phyloP scores from a whole-genome alignment of 2,113 vertebrate genomes.

The Microtus richardsoni region DNA sequence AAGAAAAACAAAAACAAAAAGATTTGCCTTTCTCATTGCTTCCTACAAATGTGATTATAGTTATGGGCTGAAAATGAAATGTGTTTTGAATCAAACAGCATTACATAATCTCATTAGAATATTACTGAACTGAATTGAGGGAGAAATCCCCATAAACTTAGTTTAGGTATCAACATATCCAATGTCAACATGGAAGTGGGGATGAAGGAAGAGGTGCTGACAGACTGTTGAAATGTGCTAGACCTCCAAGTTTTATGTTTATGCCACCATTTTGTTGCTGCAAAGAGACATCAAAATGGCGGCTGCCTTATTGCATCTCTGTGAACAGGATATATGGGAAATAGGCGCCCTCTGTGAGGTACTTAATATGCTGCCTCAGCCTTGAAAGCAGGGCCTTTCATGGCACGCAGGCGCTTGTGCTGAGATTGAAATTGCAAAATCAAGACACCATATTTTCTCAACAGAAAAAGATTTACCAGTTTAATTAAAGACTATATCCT shows the following conservation, averaged over 20 bases:
- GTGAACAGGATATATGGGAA: constrained; percentile 62
- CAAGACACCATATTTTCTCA: constrained; percentile 68
- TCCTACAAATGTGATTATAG: constrained; percentile 19
- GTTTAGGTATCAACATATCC: constrained; percentile 75
- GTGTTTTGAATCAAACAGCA: constrained; percentile 42
- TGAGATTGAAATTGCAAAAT: constrained; percentile 66
- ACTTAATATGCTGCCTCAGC: not conserved
- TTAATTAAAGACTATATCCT: constrained; percentile 66
- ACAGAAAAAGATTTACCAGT: constrained; percentile 78
- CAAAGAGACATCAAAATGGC: constrained; percentile 83
- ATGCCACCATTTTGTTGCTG: constrained; percentile 82
- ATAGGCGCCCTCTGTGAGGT: constrained; percentile 29
- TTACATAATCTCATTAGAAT: constrained; percentile 3
- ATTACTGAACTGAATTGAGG: not conserved
- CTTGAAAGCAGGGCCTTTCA: constrained; percentile 33
- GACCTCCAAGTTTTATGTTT: constrained; percentile 83
- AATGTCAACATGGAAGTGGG: constrained; percentile 80
- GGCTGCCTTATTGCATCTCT: constrained; percentile 40
- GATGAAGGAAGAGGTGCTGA: constrained; percentile 82
- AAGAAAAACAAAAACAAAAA: not conserved
- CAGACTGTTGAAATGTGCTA: constrained; percentile 75
- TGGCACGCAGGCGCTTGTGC: not conserved
- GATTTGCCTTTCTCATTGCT: constrained; percentile 52
- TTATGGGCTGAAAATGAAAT: not conserved
- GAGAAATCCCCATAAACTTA: constrained; percentile 18